Conservation (phyloP, 1,140 invertebrate species). For the Arctopsyche grandis region DNA sequence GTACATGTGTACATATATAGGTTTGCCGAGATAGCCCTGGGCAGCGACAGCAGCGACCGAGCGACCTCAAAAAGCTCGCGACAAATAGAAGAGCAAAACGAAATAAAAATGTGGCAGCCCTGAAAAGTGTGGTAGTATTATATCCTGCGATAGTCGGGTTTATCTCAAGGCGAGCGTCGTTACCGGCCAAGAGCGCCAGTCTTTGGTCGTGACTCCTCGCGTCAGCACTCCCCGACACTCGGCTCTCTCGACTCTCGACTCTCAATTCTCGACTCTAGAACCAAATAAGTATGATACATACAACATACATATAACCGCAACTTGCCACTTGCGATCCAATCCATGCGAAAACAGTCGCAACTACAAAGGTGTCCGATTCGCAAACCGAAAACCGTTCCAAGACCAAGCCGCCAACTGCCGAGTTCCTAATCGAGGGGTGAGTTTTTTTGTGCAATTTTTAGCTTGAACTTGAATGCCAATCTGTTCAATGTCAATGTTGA, state of each 20-base stretch:
- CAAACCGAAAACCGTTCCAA: too few relatives aligned
- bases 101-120: constrained; percentile 26
- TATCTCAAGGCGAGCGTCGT: constrained; percentile 37
- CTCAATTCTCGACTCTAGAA: too few relatives aligned
- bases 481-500: neutral
- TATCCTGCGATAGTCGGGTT: neutral
- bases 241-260: neutral
- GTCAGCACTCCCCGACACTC: neutral
- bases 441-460: neutral
- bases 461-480: constrained; percentile 6
- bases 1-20: too few relatives aligned
- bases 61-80: too few relatives aligned
- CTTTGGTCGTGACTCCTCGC: constrained; percentile 16
- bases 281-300: too few relatives aligned
- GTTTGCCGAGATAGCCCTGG: too few relatives aligned
- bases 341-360: too few relatives aligned
- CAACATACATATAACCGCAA: too few relatives aligned
- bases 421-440: too few relatives aligned
- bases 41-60: too few relatives aligned
- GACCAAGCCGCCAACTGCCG: too few relatives aligned
- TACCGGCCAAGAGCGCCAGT: constrained; percentile 32
- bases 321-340: neutral
- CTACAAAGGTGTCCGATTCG: too few relatives aligned
- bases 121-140: constrained; percentile 17
- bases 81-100: neutral